Evolutionary conservation across 2,113 vertebrate genomes (phyloP), one percentile per base, ranked within the genome.

Genomic region (Patagioenas fasciata): DNA sequence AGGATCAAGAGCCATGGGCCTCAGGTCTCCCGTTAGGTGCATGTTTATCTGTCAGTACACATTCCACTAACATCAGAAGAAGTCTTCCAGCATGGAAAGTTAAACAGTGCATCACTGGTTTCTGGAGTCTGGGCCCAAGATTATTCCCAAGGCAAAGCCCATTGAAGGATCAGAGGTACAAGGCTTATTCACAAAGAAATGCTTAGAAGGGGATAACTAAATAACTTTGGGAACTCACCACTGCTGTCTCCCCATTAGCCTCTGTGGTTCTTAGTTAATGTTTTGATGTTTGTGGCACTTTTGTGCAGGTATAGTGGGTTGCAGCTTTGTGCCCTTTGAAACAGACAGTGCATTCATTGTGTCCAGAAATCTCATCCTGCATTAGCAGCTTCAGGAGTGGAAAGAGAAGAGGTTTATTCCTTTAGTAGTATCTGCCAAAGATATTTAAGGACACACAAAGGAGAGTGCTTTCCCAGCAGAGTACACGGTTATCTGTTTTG

Each of bases 401-500:
- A 82, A 95, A 87, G 51, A 78, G 74, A 77, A 65, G 51, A 78
- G 12, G 18, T 73, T 93, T 88, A 57, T 87, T 93, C n/a, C 70
- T 86, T 79, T 81, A 92, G 57, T 70, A 83, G 17, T 80, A 86
- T 47, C 88, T 87, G 40, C n/a, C 6, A 15, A 91, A 92, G 78
- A 66, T 82, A 77, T 72, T 89, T 94, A 86, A 95, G 73, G 70
- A 74, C 66, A 69, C 40, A 60, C 34, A 92, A 89, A 92, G 61
- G 31, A 15, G 2, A 94, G 34, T 34, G 31, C 70, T 91, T 91
- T 95, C 84, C 91, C 96, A 89, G 10, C 69, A 83, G 92, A 93
- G 57, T 80, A 80, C 69, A 65, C 48, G 78, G 80, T 85, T 89
- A 82, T 9, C 85, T 95, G 70, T 40, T 94, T 94, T 91, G 85